phyloP scores from a whole-genome alignment of 2,888 invertebrate genomes.

The Rhorus exstirpatorius region DNA sequence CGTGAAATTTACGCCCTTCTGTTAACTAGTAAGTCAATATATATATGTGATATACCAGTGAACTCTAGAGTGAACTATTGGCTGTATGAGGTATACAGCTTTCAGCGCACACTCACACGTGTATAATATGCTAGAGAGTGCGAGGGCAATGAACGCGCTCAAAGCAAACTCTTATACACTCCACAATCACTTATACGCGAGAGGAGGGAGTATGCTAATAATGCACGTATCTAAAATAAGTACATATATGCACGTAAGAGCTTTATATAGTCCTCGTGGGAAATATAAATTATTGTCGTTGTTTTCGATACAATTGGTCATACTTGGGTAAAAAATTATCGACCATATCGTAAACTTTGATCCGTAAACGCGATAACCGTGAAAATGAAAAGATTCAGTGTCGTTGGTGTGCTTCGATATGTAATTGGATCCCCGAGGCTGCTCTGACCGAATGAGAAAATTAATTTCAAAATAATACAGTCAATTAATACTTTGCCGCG shows the following conservation, averaged over 20 bases:
- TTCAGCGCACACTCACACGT: constrained; percentile 19
- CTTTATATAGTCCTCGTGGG: constrained; percentile 8
- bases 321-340: too few species aligned
- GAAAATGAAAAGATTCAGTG: too few species aligned
- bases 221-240: constrained; percentile 47
- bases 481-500: too few species aligned
- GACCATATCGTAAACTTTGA: too few species aligned
- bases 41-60: constrained; percentile 1
- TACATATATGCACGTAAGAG: constrained; percentile 5
- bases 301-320: too few species aligned
- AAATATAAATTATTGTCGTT: constrained; percentile 2
- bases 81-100: constrained; percentile 5
- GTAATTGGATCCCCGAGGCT: too few species aligned
- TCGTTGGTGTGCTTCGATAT: too few species aligned
- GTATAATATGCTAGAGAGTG: constrained; percentile 1
- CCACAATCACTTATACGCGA: constrained; percentile 44
- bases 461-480: too few species aligned
- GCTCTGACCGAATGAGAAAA: too few species aligned
- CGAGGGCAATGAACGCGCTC: constrained; percentile 67
- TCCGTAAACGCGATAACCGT: too few species aligned
- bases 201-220: constrained; percentile 9
- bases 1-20: neutral
- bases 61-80: neutral
- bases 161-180: constrained; percentile 55
- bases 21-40: neutral